Percentiles rank a stretch among this genome's conserved stretches.
These are phyloP conservation scores for Cremastinae sp. DNA, from an alignment of 2,888 invertebrate genomes.

Conservation along the genomic window DNA sequence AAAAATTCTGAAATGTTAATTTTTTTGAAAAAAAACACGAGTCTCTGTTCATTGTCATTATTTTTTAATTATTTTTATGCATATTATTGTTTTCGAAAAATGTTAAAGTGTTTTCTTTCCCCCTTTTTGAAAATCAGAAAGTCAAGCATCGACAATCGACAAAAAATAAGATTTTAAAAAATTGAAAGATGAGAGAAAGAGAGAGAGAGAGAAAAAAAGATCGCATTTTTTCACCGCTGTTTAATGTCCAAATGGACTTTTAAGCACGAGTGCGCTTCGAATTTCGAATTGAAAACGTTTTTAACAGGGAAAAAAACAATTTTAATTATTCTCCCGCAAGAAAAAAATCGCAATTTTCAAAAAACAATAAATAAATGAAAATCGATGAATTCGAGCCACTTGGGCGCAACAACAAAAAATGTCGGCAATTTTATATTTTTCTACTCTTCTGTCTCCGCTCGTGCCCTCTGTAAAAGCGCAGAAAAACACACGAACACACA, in stretches of 20 bases:
- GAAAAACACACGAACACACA: constrained; percentile 38
- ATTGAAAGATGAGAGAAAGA: constrained; percentile 22
- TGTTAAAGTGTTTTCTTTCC: background rate
- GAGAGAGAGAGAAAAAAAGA: background rate
- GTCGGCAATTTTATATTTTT: constrained; percentile 78
- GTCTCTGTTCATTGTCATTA: constrained; percentile 15
- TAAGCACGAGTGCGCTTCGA: background rate
- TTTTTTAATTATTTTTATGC: constrained; percentile 7
- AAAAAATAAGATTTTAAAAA: constrained; percentile 53
- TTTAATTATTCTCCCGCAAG: too few species aligned
- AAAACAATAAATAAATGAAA: constrained; percentile 47
- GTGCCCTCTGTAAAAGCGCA: constrained; percentile 45
- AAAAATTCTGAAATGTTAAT: constrained; percentile 5
- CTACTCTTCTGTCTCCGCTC: constrained; percentile 71
- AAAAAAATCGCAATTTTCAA: constrained; percentile 2
- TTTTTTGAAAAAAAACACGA: constrained; percentile 2
- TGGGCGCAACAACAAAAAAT: constrained; percentile 70
- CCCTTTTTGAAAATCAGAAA: constrained; percentile 70
- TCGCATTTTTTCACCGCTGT: constrained; percentile 28
- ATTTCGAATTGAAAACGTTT: constrained; percentile 5
- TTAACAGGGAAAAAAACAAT: background rate
- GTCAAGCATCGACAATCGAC: constrained; percentile 80
- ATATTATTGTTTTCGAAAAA: background rate
- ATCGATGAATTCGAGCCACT: constrained; percentile 61
- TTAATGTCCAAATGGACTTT: constrained; percentile 2